Base-by-base conservation (phyloP, 2,888 invertebrate genomes). In the Atrina japonica region DNA sequence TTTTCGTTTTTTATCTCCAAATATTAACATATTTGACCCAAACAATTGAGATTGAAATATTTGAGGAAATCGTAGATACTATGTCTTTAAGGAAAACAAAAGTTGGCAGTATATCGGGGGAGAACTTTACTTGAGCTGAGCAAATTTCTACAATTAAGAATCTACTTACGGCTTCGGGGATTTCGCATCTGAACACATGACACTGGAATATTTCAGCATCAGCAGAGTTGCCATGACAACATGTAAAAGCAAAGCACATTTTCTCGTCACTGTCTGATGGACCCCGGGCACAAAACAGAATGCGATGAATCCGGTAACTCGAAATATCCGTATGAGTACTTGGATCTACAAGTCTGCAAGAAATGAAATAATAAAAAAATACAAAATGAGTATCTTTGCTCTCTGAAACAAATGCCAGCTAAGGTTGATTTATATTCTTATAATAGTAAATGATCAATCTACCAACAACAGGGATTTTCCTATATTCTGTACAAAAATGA, bases 241-340 rank as follows among this genome's bases (percentile, higher is more conserved):
- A 98, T 0, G 98, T 98, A 91, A 99, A 98, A 9, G 98, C 98
- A 92, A 99, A 99, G 91, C 99, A 99, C n/a, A 96, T 94, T 0
- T 95, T 94, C 84, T 98, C 97, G 0, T 93, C 92, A 23, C 95
- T 94, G 55, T 95, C 95, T 3, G 82, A 77, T 14, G 94, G 93
- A 7, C 99, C 99, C 58, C 97, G 94, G 7, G 97, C 97, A 91
- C 98, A 99, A 92, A 98, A 97, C 75, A 97, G 93, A 79, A 98
- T 98, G 77, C 96, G 94, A 86, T 96, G 96, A 68, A 98, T 96
- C 82, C 96, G 95, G 90, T 97, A 99, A 3, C 95, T 94, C 0
- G 96, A 94, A 91, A 97, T 96, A 77, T 96, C 95, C 58, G 92
- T 93, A 88, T 96, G 95, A 35, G 94, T 94, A 59, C 92, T 93